A percentile compares a stretch with the other conserved stretches of the same genome.
Conservation (phyloP, 2,113 vertebrate species). For the Burhinus oedicnemus region DNA sequence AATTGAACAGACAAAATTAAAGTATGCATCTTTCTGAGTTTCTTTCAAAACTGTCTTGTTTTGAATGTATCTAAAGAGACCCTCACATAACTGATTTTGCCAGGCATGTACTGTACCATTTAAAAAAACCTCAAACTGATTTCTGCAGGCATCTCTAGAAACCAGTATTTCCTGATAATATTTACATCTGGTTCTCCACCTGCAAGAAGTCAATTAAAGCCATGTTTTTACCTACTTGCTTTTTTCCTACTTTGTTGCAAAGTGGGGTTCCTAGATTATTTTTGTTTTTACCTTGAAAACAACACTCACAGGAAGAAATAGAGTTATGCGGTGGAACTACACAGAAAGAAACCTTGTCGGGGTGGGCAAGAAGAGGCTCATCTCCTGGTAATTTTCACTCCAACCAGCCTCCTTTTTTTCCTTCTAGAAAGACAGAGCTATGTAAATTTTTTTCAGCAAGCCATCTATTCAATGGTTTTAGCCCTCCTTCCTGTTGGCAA, state of each 20-base stretch:
- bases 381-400: neutral
- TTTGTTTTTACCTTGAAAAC: neutral
- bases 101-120: neutral
- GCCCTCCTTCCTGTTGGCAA: constrained; percentile 16
- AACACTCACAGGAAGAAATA: neutral
- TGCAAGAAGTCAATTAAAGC: neutral
- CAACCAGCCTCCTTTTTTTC: neutral
- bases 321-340: neutral
- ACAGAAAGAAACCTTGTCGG: neutral
- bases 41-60: neutral
- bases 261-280: neutral
- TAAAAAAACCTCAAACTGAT: neutral
- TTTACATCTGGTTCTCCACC: neutral
- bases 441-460: neutral
- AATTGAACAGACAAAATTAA: neutral
- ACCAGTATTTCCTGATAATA: neutral
- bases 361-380: neutral
- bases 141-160: neutral
- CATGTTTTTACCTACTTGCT: neutral
- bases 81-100: neutral
- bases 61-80: neutral
- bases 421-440: neutral
- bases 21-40: neutral
- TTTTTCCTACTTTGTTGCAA: neutral
- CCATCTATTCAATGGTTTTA: neutral